Evolutionary conservation across 2,888 invertebrate species (phyloP), one percentile per base, ranked within the genome.

Genomic region (Orthosia gracilis): DNA sequence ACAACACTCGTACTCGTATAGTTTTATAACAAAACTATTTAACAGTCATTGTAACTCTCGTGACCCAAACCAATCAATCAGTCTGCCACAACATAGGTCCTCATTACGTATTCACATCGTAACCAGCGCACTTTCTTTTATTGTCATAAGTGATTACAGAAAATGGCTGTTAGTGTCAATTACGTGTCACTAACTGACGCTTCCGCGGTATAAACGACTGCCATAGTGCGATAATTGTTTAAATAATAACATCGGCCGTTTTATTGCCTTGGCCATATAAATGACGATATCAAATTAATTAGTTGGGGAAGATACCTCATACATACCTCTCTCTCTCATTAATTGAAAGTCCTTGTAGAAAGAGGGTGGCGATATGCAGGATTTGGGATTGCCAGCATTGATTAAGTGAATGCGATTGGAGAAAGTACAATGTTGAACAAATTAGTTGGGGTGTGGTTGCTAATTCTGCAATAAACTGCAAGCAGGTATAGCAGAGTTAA

Each of bases 151-250:
- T 69, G 47, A 66, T 80, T 69, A 62, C 55, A 65, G 26, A 62
- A 82, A 66, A 80, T 12, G 17, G 70, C 76, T 63, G 65, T 82
- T 66, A 69, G 76, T 59, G 68, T 81, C 70, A 80, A 80, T 81
- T 81, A 81, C 31, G 58, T 81, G 68, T 71, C 82, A 75, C 59
- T 55, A 76, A 31, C 23, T 45, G 61, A 68, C 64, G 70, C 45
- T 52, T 49, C 68, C 55, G 55, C 57, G 26, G 21, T 62, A 49
- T 62, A 68, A 71, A 71, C 54, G 54, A 55, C 47, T 67, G 52
- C 54, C 58, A 69, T 54, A 57, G 55, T 26, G 52, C 62, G 73
- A 63, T 85, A 74, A 75, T 79, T 76, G 73, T 74, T 72, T 70
- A 67, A 79, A 79, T 82, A 72, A 85, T 76, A 68, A 73, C 70